Conservation (phyloP, 2,888 invertebrate species). For the Melinaea marsaeus region DNA sequence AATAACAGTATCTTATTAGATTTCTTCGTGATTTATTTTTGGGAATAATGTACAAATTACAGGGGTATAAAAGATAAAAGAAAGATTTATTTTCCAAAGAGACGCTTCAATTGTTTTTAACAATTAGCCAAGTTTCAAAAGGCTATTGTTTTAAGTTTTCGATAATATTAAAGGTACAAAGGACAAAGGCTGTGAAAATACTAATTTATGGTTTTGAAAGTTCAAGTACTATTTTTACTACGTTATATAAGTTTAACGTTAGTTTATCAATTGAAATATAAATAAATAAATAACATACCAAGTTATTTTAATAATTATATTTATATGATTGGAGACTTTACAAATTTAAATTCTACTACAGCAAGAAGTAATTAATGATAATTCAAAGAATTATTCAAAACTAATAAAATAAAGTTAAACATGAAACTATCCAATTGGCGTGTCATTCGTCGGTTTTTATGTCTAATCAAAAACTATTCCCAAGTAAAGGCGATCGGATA, state of each 20-base stretch:
- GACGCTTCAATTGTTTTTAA: slow-evolving; percentile 34
- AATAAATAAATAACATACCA: too few species aligned
- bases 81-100: slow-evolving; percentile 3
- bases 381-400: not conserved
- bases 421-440: slow-evolving; percentile 1
- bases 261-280: too few species aligned
- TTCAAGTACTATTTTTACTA: slow-evolving; percentile 7
- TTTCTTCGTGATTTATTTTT: too few species aligned
- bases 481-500: slow-evolving; percentile 28
- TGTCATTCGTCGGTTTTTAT: slow-evolving; percentile 8
- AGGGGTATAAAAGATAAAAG: not conserved
- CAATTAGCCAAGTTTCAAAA: slow-evolving; percentile 32
- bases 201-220: slow-evolving; percentile 26
- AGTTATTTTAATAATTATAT: too few species aligned
- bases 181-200: slow-evolving; percentile 24
- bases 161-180: slow-evolving; percentile 24
- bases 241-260: too few species aligned
- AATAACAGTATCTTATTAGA: too few species aligned
- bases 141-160: slow-evolving; percentile 32
- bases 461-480: slow-evolving; percentile 22
- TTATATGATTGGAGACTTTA: too few species aligned
- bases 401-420: not conserved
- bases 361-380: too few species aligned
- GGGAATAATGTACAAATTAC: not conserved
- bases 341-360: too few species aligned